Conservation (phyloP, 2,113 vertebrate species). For the Atherinomorus stipes region DNA sequence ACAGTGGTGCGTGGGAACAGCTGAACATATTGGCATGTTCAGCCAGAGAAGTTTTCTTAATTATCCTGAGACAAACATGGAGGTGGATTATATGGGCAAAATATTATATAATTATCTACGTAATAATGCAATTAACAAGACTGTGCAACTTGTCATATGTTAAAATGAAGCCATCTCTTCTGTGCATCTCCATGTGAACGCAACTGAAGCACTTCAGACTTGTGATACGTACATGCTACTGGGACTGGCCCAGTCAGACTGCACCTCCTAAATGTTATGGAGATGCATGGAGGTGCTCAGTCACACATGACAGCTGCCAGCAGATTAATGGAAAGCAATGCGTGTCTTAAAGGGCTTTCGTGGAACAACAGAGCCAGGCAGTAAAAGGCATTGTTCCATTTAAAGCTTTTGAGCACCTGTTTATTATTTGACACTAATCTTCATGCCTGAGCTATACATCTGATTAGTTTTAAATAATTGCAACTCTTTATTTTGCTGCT, state of each 20-base stretch:
- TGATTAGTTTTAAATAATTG: slow-evolving; percentile 8
- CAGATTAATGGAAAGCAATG: too few species aligned
- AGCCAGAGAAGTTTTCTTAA: not conserved
- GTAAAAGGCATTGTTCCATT: slow-evolving; percentile 30
- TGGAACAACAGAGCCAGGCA: slow-evolving; percentile 39
- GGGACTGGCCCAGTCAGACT: not conserved
- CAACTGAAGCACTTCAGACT: too few species aligned
- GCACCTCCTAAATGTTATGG: not conserved
- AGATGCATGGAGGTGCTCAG: not conserved
- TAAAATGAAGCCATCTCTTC: too few species aligned
- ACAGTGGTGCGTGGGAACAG: not conserved
- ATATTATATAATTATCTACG: too few species aligned
- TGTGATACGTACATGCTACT: too few species aligned
- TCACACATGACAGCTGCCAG: not conserved
- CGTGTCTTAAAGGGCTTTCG: not conserved
- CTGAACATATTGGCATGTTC: not conserved
- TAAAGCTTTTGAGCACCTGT: slow-evolving; percentile 19
- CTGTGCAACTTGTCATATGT: too few species aligned
- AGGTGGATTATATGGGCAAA: too few species aligned
- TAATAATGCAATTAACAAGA: too few species aligned
- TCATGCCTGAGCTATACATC: slow-evolving; percentile 23
- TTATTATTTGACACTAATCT: slow-evolving; percentile 34
- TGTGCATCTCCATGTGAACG: too few species aligned
- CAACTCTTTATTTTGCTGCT: not conserved
- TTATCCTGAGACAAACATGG: too few species aligned